phyloP scores from a whole-genome alignment of 2,888 invertebrate genomes.

The Caprella mutica region DNA sequence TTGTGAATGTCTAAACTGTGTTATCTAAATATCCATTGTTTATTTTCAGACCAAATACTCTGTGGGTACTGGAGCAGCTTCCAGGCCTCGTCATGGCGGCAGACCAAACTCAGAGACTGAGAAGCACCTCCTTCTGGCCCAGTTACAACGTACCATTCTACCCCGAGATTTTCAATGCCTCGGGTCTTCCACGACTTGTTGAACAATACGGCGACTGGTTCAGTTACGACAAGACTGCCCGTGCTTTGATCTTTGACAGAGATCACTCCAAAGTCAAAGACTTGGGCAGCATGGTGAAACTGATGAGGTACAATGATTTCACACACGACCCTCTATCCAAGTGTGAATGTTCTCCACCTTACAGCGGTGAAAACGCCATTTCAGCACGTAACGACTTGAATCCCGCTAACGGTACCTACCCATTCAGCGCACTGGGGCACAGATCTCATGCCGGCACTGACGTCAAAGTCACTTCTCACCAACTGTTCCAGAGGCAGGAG shows the following conservation, averaged over 20 bases:
- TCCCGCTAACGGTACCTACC: constrained; percentile 56
- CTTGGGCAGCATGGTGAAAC: constrained; percentile 49
- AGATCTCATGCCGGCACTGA: constrained; percentile 58
- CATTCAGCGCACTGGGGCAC: constrained; percentile 56
- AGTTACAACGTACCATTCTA: constrained; percentile 60
- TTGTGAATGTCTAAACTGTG: no score
- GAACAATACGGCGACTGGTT: constrained; percentile 50
- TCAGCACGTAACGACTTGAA: constrained; percentile 60
- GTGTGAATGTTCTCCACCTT: constrained; percentile 58
- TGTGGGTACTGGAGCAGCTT: constrained; percentile 68
- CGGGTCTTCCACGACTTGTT: constrained; percentile 50
- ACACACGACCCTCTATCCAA: constrained; percentile 53
- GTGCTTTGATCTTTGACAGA: constrained; percentile 52
- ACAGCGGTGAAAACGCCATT: constrained; percentile 59
- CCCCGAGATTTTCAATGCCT: constrained; percentile 51
- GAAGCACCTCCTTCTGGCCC: constrained; percentile 57
- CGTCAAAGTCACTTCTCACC: constrained; percentile 50
- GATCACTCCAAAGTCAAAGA: constrained; percentile 49
- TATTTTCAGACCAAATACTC: constrained; percentile 41
- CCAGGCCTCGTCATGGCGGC: constrained; percentile 52
- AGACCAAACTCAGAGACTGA: constrained; percentile 56
- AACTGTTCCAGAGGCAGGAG: constrained; percentile 40
- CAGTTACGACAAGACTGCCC: constrained; percentile 52
- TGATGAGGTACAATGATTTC: constrained; percentile 59
- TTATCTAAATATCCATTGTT: no score